Evolutionary conservation across 2,797 vertebrate genomes (phyloP), one percentile per base, ranked within the genome.

Genomic region (Lagocephalus sceleratus): DNA sequence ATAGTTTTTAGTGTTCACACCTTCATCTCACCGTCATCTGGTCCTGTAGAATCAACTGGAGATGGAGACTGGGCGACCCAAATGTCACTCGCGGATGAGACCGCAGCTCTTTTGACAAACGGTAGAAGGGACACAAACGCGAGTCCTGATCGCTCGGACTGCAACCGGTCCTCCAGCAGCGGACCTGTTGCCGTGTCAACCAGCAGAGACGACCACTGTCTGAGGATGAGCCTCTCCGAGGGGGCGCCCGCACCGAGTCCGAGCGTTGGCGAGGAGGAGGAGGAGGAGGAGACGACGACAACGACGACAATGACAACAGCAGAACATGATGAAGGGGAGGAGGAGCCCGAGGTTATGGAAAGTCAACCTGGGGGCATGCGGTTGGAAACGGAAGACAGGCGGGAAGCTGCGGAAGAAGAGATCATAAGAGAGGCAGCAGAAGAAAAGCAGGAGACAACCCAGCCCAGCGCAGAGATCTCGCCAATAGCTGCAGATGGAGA

Each of bases 311-410:
- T n/a, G n/a, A n/a, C n/a, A n/a, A n/a, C n/a, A 54, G 90, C 90
- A 11, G 87, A 90, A 51, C 57, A 85, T 47, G 90, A 90, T 5
- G 90, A 90, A 55, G 86, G 73, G 16, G 86, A 88, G 1, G 83
- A 90, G 52, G 25, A 19, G 3, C 42, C 72, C 3, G 73, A 76
- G 40, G 73, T 73, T 45, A 22, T 54, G n/a, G 81, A 76, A 4
- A 68, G 75, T 50, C 75, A 66, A 50, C 79, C 53, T 42, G 70
- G 78, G 29, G 39, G 19, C 0, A 0, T 2, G 3, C 41, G 59
- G 43, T 26, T 20, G 40, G 62, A 60, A 32, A 65, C 57, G 51
- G 68, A 72, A 19, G 48, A 12, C 16, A 40, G 5, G 0, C 9
- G 25, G 38, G 63, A 64, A 9, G 11, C 14, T 10, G 43, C n/a